Conservation (phyloP, 2,797 vertebrate species). For the Macropus fuliginosus region DNA sequence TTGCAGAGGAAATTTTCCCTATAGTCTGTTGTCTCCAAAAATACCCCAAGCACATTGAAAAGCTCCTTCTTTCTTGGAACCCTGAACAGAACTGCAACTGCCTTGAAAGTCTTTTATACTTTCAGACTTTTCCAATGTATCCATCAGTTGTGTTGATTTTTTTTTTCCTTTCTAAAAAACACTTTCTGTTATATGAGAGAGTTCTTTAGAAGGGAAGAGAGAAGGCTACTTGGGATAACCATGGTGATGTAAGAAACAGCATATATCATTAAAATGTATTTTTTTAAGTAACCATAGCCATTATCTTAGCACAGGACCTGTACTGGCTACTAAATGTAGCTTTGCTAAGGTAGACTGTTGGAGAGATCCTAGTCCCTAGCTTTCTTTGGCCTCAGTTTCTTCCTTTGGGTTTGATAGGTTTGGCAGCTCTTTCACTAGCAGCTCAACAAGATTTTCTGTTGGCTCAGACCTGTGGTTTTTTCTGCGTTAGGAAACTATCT, state of each 20-base stretch:
- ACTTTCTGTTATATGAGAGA: too few relatives aligned
- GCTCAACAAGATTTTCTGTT: neutral
- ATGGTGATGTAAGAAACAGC: too few relatives aligned
- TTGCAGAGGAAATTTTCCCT: slow-evolving; percentile 24
- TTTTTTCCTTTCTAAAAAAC: too few relatives aligned
- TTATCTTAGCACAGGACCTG: too few relatives aligned
- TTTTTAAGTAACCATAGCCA: too few relatives aligned
- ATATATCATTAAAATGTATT: too few relatives aligned
- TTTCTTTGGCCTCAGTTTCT: neutral
- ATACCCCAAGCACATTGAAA: neutral
- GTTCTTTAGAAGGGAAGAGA: too few relatives aligned
- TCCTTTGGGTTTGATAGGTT: neutral
- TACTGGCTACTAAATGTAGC: neutral
- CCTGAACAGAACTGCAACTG: neutral
- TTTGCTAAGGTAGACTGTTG: neutral
- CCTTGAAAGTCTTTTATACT: too few relatives aligned
- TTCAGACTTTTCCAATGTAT: too few relatives aligned
- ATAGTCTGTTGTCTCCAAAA: neutral
- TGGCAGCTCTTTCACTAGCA: neutral
- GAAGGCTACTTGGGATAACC: too few relatives aligned
- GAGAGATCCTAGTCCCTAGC: neutral
- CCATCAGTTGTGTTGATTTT: too few relatives aligned
- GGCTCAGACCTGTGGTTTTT: neutral
- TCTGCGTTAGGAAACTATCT: neutral
- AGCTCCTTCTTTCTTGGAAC: slow-evolving; percentile 3